Evolutionary conservation across 2,797 vertebrate species (phyloP).

Genomic region (Parauchenoglanis ngamensis): DNA sequence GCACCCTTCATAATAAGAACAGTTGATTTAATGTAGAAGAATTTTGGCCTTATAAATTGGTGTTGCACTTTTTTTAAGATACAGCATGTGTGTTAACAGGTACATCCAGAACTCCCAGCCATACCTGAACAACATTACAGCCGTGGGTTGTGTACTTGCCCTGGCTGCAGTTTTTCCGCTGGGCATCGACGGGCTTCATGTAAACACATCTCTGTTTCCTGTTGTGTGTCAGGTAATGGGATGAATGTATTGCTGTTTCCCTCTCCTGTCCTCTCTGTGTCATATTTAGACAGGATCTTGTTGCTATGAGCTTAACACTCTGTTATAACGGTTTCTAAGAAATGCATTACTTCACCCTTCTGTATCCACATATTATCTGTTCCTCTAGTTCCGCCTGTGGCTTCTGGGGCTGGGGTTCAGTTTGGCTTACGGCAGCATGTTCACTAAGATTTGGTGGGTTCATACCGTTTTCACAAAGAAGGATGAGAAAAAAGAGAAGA

Average conservation of each 20-base stretch:
- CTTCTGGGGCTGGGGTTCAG: constrained; percentile 91
- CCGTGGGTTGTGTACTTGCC: constrained; percentile 90
- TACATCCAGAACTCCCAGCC: constrained; percentile 98
- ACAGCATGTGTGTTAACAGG: constrained; percentile 64
- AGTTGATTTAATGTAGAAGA: neutral
- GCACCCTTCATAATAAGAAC: neutral
- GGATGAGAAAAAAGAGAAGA: constrained; percentile 93
- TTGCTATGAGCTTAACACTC: constrained; percentile 48
- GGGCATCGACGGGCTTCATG: constrained; percentile 89
- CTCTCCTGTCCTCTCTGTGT: neutral
- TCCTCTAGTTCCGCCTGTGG: constrained; percentile 87
- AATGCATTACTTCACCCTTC: neutral
- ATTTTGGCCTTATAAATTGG: neutral
- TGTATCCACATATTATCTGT: neutral
- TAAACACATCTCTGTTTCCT: constrained; percentile 82
- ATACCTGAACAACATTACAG: constrained; percentile 94
- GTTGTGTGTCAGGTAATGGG: constrained; percentile 89
- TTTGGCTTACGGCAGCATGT: constrained; percentile 95
- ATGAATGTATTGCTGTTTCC: neutral
- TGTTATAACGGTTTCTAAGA: constrained; percentile 47
- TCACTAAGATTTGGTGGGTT: constrained; percentile 99
- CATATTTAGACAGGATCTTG: neutral
- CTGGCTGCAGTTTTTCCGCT: constrained; percentile 91
- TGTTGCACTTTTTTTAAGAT: neutral
- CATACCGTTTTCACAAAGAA: constrained; percentile 96